Evolutionary conservation across 1,140 invertebrate species (phyloP).

Genomic region (Plodia interpunctella): DNA sequence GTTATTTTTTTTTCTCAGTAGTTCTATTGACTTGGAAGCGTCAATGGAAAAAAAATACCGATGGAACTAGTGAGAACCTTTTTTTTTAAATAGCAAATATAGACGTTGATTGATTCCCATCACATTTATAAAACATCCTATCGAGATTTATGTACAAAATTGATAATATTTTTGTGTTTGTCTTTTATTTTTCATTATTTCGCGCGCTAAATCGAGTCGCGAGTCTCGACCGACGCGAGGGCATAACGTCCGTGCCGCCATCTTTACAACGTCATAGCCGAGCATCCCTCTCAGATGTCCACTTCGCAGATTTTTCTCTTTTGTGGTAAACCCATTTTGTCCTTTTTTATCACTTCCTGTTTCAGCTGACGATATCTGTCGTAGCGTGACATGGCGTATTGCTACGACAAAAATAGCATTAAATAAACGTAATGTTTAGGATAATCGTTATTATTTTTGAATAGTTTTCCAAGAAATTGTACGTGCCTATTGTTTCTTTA

Average conservation of each 20-base stretch:
- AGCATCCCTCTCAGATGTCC: slow-evolving; percentile 64
- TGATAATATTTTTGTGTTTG: not conserved
- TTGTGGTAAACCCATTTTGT: slow-evolving; percentile 56
- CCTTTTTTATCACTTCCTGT: slow-evolving; percentile 76
- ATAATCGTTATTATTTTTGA: too few species aligned
- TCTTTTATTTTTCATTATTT: not conserved
- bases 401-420: slow-evolving; percentile 61
- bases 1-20: too few species aligned
- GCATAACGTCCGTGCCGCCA: not conserved
- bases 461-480: too few species aligned
- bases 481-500: too few species aligned
- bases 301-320: slow-evolving; percentile 76
- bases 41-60: too few species aligned
- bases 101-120: too few species aligned
- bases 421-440: too few species aligned
- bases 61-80: too few species aligned
- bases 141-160: not conserved
- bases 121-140: too few species aligned
- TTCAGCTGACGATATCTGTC: slow-evolving; percentile 79
- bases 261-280: slow-evolving; percentile 23
- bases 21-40: too few species aligned
- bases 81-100: too few species aligned
- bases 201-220: not conserved
- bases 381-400: slow-evolving; percentile 77
- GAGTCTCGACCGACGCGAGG: not conserved